Evolutionary conservation across 2,113 vertebrate genomes (phyloP).

Genomic region (Nothobranchius furzeri): DNA sequence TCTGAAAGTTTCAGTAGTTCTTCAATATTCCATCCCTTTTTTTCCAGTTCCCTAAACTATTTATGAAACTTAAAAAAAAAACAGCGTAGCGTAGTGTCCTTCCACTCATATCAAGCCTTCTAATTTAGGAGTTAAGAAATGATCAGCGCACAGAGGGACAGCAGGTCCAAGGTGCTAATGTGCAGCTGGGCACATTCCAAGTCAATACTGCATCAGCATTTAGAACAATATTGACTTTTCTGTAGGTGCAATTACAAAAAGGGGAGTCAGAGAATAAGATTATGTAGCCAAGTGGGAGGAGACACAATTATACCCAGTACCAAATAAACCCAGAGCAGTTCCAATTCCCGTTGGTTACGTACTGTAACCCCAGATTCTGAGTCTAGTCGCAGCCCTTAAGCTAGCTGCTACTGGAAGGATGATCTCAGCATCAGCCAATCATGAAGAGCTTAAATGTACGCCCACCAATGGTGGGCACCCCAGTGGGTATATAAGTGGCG

Average conservation of each 20-base stretch:
- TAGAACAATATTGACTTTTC: constrained; percentile 64
- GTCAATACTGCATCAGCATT: constrained; percentile 63
- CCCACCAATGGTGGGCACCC: no score
- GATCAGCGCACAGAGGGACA: constrained; percentile 15
- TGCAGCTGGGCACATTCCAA: constrained; percentile 30
- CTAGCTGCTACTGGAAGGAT: no score
- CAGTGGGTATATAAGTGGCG: no score
- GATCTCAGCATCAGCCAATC: no score
- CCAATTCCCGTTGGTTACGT: constrained; percentile 13
- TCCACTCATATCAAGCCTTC: constrained; percentile 7
- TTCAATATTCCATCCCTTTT: no score
- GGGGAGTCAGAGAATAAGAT: constrained; percentile 46
- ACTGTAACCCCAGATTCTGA: no score
- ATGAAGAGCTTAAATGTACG: no score
- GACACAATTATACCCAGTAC: constrained; percentile 35
- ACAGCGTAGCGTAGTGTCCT: not conserved
- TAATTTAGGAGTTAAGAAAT: constrained; percentile 22
- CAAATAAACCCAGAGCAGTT: constrained; percentile 30
- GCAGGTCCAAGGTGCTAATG: constrained; percentile 46
- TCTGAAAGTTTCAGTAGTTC: no score
- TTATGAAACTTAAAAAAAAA: not conserved
- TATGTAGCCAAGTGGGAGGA: constrained; percentile 38
- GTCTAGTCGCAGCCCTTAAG: no score
- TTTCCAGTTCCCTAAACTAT: no score
- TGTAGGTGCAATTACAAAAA: constrained; percentile 51